These are phyloP conservation scores for Cyclophora albipunctata DNA, from an alignment of 2,888 invertebrate genomes.

Conservation along the genomic window DNA sequence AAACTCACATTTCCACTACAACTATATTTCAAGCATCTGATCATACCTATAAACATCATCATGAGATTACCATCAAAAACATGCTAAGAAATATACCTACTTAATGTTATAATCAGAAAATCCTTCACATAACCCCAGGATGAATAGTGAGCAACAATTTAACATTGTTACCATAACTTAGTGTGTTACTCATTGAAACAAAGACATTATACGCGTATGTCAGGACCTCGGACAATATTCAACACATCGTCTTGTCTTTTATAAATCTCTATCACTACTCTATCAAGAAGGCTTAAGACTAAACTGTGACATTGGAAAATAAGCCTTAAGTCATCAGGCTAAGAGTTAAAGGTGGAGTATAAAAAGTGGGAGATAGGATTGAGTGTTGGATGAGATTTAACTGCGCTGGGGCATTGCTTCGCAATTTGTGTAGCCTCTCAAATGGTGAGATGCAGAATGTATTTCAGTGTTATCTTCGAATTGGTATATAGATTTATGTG, in stretches of 20 bases:
- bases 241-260: slow-evolving; percentile 52
- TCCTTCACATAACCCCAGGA: too few relatives aligned
- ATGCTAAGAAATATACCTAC: too few relatives aligned
- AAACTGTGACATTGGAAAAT: slow-evolving; percentile 10
- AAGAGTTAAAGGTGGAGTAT: slow-evolving; percentile 5
- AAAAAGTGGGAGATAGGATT: slow-evolving; percentile 13
- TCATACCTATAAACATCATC: too few relatives aligned
- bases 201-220: slow-evolving; percentile 63
- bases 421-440: slow-evolving; percentile 44
- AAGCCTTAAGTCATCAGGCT: slow-evolving; percentile 10
- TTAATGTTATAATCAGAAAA: too few relatives aligned
- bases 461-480: slow-evolving; percentile 1
- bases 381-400: slow-evolving; percentile 31
- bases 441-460: slow-evolving; percentile 19
- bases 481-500: background rate
- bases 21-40: too few relatives aligned
- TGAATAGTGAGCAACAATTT: slow-evolving; percentile 13
- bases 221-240: slow-evolving; percentile 61
- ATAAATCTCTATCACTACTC: slow-evolving; percentile 46
- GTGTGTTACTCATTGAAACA: slow-evolving; percentile 50
- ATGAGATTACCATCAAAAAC: too few relatives aligned
- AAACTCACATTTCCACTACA: too few relatives aligned
- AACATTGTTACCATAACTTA: slow-evolving; percentile 39
- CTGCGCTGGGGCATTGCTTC: slow-evolving; percentile 55
- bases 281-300: slow-evolving; percentile 17